Conservation (phyloP, 2,797 vertebrate species). For the Falco biarmicus region DNA sequence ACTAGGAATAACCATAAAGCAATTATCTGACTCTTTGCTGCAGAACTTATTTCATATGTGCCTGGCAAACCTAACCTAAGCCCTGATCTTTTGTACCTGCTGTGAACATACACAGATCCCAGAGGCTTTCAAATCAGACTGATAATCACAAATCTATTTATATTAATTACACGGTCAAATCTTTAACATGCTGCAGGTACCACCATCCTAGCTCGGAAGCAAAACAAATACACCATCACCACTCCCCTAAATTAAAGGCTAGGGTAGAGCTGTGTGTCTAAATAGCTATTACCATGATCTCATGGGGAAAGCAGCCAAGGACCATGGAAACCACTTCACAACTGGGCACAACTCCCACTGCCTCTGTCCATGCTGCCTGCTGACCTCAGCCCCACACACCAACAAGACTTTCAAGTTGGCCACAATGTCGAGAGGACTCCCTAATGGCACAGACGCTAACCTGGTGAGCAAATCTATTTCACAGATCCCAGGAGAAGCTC, state of each 20-base stretch:
- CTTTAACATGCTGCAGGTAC: neutral
- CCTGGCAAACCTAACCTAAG: neutral
- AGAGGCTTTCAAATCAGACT: neutral
- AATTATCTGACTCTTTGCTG: neutral
- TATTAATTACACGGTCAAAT: neutral
- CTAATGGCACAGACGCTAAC: neutral
- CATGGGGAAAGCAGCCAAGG: slow-evolving; percentile 51
- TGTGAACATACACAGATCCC: neutral
- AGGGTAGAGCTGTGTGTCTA: neutral
- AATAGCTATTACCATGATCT: slow-evolving; percentile 59
- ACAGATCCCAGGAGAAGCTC: neutral
- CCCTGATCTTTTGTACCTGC: neutral
- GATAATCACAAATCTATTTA: neutral
- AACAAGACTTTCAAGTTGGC: neutral
- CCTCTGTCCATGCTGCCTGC: neutral
- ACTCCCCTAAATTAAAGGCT: slow-evolving; percentile 42
- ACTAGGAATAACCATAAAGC: neutral
- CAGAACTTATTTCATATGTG: neutral
- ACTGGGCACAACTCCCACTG: slow-evolving; percentile 17
- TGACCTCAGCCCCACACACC: slow-evolving; percentile 21
- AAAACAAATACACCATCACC: neutral
- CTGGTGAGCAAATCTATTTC: neutral
- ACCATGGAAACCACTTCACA: slow-evolving; percentile 56
- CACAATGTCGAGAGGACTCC: neutral
- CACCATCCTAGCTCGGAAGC: neutral